These are phyloP conservation scores for Carassius auratus DNA, from an alignment of 2,113 vertebrate species.

Conservation along the genomic window DNA sequence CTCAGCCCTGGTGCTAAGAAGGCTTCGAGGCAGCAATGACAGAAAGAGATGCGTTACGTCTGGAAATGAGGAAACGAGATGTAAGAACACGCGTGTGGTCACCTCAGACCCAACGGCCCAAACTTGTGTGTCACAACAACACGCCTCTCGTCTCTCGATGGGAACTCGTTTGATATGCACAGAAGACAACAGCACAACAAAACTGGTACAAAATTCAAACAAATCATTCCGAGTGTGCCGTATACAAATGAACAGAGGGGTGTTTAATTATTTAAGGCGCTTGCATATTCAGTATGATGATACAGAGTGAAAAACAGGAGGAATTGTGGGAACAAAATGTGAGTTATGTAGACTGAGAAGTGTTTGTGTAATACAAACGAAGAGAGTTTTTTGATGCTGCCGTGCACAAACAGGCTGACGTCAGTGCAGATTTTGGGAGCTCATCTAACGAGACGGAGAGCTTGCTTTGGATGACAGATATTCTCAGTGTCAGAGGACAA, in stretches of 20 bases:
- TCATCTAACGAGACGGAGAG: slow-evolving; percentile 16
- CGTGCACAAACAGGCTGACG: background rate
- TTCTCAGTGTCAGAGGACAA: background rate
- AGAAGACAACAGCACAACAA: slow-evolving; percentile 73
- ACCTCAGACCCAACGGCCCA: slow-evolving; percentile 10
- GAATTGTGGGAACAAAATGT: slow-evolving; percentile 71
- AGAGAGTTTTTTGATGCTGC: slow-evolving; percentile 66
- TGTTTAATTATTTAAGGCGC: slow-evolving; percentile 80
- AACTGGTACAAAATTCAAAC: slow-evolving; percentile 81
- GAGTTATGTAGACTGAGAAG: slow-evolving; percentile 73
- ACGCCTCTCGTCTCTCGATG: slow-evolving; percentile 29
- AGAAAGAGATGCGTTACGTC: slow-evolving; percentile 52
- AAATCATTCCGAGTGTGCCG: slow-evolving; percentile 71
- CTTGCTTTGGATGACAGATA: background rate
- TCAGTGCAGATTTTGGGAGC: slow-evolving; percentile 54
- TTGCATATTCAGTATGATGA: slow-evolving; percentile 80
- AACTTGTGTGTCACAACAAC: slow-evolving; percentile 4
- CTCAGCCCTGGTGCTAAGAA: slow-evolving; percentile 45
- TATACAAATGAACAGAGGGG: slow-evolving; percentile 69
- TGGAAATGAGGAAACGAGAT: slow-evolving; percentile 33
- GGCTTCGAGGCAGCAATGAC: slow-evolving; percentile 62
- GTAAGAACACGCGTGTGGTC: background rate
- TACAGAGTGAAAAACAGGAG: slow-evolving; percentile 65
- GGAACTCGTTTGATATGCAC: slow-evolving; percentile 49
- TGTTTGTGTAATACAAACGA: slow-evolving; percentile 81